phyloP scores from a whole-genome alignment of 2,888 invertebrate species.

The Ophion obscuratus region DNA sequence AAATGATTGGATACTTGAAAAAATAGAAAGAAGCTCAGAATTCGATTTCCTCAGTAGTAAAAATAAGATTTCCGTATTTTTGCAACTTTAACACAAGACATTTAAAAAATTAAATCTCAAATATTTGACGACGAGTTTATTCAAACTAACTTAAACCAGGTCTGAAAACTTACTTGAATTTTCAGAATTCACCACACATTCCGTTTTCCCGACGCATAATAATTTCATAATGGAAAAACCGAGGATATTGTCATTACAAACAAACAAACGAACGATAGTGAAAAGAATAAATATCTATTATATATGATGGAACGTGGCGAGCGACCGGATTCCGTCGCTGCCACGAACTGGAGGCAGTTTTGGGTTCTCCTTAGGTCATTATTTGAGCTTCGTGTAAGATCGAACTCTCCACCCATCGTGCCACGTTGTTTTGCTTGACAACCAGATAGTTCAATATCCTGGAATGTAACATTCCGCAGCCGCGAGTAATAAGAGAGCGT shows the following conservation, averaged over 20 bases:
- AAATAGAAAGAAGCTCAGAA: background rate
- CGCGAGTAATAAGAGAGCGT: slow-evolving; percentile 22
- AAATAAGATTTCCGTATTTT: background rate
- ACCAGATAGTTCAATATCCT: slow-evolving; percentile 79
- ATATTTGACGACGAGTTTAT: background rate
- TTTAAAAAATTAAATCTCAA: background rate
- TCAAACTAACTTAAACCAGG: background rate
- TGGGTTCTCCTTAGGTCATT: slow-evolving; percentile 37
- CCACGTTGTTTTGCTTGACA: slow-evolving; percentile 81
- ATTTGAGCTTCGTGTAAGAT: slow-evolving; percentile 49
- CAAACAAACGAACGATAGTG: background rate
- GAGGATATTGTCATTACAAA: background rate
- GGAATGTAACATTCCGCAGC: slow-evolving; percentile 56
- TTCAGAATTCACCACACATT: background rate
- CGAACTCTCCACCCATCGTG: slow-evolving; percentile 39
- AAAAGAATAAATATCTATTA: slow-evolving; percentile 35
- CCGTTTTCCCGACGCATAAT: background rate
- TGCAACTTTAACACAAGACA: background rate
- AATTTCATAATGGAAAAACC: background rate
- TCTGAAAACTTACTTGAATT: slow-evolving; percentile 12
- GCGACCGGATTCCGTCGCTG: slow-evolving; percentile 66
- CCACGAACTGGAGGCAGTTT: slow-evolving; percentile 71
- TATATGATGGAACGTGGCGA: slow-evolving; percentile 21
- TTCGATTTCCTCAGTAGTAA: background rate
- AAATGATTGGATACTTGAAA: no score